Percentiles rank a stretch among this genome's conserved stretches.
Evolutionary conservation across 2,797 vertebrate genomes (phyloP).

Genomic region (Microtus agrestis): DNA sequence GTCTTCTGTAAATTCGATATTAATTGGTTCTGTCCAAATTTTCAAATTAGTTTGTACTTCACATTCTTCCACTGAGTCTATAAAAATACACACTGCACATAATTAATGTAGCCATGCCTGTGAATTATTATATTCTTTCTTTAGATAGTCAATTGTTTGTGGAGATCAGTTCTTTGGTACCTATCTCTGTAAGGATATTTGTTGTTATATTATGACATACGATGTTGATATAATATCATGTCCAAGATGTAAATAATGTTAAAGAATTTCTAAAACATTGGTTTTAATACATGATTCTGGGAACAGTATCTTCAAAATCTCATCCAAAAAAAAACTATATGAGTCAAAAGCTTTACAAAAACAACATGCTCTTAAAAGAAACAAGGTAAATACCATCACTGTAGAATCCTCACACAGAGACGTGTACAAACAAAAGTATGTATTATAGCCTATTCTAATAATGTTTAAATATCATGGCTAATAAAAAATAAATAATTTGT

Average conservation of each 20-base stretch:
- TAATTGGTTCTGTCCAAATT: conserved; percentile 85
- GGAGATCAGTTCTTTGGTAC: background rate
- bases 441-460: conserved; percentile 6
- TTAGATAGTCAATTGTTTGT: background rate
- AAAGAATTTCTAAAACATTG: background rate
- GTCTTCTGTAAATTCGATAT: conserved; percentile 91
- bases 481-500: conserved; percentile 39
- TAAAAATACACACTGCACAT: conserved; percentile 53
- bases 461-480: conserved; percentile 40
- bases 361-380: conserved; percentile 8
- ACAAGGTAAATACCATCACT: conserved; percentile 22
- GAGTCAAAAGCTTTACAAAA: conserved; percentile 6
- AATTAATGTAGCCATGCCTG: conserved; percentile 29
- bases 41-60: conserved; percentile 87
- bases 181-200: background rate
- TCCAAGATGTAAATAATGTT: background rate
- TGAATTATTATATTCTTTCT: conserved; percentile 30
- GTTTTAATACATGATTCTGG: background rate
- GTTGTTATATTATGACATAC: background rate
- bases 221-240: conserved; percentile 5
- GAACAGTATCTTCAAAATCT: conserved; percentile 18
- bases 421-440: background rate
- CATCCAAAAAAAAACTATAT: background rate
- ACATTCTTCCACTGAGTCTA: conserved; percentile 81
- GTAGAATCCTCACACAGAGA: background rate